Evolutionary conservation across 2,888 invertebrate genomes (phyloP).

Genomic region (Dusona sp.): DNA sequence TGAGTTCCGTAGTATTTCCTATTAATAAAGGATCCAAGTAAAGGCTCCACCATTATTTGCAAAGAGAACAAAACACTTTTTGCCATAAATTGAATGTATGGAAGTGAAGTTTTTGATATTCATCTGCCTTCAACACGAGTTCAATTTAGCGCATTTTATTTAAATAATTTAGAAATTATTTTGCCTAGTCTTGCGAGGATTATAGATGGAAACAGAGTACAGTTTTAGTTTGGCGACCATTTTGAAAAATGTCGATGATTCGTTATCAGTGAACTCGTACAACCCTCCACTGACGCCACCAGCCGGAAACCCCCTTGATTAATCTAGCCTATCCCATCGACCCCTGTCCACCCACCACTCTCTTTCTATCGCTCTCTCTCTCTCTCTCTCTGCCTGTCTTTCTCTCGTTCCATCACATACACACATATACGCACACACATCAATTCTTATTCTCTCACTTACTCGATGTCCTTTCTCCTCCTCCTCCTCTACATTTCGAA

Average conservation of each 20-base stretch:
- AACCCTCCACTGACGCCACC: constrained; percentile 46
- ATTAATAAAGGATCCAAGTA: no score
- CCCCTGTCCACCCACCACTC: constrained; percentile 47
- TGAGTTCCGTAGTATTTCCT: no score
- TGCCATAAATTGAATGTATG: background rate
- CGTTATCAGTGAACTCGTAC: constrained; percentile 70
- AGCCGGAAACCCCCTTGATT: constrained; percentile 64
- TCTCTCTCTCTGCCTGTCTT: constrained; percentile 22
- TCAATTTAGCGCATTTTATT: background rate
- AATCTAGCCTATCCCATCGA: constrained; percentile 58
- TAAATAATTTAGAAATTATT: constrained; percentile 35
- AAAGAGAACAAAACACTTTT: background rate
- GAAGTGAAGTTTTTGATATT: background rate
- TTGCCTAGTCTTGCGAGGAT: background rate
- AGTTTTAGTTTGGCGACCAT: constrained; percentile 59
- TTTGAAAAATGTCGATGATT: constrained; percentile 77
- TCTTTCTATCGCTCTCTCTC: constrained; percentile 20
- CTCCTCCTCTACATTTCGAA: constrained; percentile 38
- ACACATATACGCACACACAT: constrained; percentile 7
- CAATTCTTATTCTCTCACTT: constrained; percentile 8
- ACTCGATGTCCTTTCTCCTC: constrained; percentile 29
- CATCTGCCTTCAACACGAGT: background rate
- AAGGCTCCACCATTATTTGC: no score
- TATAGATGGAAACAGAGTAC: constrained; percentile 3
- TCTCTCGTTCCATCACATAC: constrained; percentile 1